Conservation (phyloP, 2,888 invertebrate genomes). For the Hesperia comma region DNA sequence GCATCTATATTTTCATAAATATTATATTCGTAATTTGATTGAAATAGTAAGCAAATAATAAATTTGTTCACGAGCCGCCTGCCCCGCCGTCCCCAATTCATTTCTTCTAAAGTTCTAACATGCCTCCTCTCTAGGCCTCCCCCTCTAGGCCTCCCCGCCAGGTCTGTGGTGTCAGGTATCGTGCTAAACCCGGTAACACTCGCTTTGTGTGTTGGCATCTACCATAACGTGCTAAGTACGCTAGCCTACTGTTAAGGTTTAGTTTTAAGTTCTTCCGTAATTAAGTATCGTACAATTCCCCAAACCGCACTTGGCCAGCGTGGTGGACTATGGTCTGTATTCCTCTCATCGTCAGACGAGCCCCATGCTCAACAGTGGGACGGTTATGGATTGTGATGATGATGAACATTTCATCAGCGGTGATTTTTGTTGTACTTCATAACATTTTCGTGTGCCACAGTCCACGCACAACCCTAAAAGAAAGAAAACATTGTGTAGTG, state of each 20-base stretch:
- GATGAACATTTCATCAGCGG: no score
- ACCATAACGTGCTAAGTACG: slow-evolving; percentile 41
- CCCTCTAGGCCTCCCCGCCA: slow-evolving; percentile 35
- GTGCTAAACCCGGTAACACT: slow-evolving; percentile 51
- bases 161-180: slow-evolving; percentile 48
- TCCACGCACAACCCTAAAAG: not conserved
- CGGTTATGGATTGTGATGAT: no score
- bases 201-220: slow-evolving; percentile 51
- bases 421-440: not conserved
- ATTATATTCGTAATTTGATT: no score
- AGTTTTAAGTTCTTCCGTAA: not conserved
- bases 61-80: slow-evolving; percentile 23
- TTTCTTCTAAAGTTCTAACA: slow-evolving; percentile 31
- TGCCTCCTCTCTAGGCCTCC: no score
- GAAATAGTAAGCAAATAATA: not conserved
- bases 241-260: slow-evolving; percentile 1
- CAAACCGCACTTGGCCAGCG: no score
- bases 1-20: no score
- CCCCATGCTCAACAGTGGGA: no score
- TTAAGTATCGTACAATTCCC: no score
- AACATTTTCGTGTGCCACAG: not conserved
- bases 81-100: not conserved
- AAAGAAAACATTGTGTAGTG: no score
- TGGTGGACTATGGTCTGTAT: no score
- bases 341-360: no score